Conservation (phyloP, 2,888 invertebrate species). For the Allacma fusca region DNA sequence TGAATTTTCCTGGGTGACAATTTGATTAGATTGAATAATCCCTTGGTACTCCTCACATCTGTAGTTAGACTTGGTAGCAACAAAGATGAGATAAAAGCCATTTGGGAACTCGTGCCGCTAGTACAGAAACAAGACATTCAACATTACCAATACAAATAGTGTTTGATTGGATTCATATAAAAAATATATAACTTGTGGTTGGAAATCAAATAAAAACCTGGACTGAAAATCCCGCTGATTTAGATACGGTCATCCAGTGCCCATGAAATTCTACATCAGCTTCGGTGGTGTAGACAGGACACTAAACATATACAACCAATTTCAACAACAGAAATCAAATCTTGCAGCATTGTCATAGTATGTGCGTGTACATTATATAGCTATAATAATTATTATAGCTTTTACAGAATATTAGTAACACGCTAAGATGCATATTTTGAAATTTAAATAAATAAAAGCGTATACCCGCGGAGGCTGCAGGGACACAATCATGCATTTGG, state of each 20-base stretch:
- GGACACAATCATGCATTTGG: constrained; percentile 78
- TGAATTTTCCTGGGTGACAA: too few relatives aligned
- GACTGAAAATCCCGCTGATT: constrained; percentile 77
- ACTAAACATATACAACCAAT: constrained; percentile 68
- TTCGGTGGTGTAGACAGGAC: constrained; percentile 83
- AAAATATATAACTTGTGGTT: too few relatives aligned
- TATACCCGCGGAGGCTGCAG: constrained; percentile 69
- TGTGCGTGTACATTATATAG: too few relatives aligned
- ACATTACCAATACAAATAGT: too few relatives aligned
- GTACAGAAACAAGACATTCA: constrained; percentile 46
- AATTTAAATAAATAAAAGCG: background rate
- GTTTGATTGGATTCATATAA: too few relatives aligned
- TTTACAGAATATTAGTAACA: too few relatives aligned
- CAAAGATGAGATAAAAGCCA: constrained; percentile 81
- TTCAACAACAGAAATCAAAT: too few relatives aligned
- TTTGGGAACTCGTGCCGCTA: constrained; percentile 73
- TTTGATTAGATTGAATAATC: background rate
- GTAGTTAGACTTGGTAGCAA: constrained; percentile 74
- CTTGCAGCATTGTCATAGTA: too few relatives aligned
- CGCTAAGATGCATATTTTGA: background rate
- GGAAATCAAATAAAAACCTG: too few relatives aligned
- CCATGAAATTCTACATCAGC: constrained; percentile 78
- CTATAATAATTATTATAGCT: too few relatives aligned
- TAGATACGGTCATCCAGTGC: constrained; percentile 77
- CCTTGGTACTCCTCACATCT: constrained; percentile 62